Conservation (phyloP, 2,888 invertebrate species). For the Xylophagus ater region DNA sequence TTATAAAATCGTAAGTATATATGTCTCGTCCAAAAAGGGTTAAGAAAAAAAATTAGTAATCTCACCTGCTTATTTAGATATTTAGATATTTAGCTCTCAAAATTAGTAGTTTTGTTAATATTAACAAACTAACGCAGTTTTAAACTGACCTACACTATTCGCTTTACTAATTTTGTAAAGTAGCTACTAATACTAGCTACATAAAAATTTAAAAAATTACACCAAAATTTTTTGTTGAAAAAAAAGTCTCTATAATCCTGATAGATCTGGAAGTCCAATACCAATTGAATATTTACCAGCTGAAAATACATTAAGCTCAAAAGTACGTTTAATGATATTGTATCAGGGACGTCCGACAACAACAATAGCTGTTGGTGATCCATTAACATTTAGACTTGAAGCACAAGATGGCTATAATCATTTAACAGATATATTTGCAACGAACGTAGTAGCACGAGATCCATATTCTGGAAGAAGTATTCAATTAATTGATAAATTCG, state of each 20-base stretch:
- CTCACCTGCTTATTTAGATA: too few species aligned
- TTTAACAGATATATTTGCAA: conserved; percentile 81
- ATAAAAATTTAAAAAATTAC: too few species aligned
- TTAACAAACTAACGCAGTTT: too few species aligned
- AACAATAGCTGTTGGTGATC: conserved; percentile 87
- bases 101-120: too few species aligned
- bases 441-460: conserved; percentile 84
- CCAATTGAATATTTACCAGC: conserved; percentile 88
- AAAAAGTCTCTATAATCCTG: conserved; percentile 43
- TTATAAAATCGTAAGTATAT: too few species aligned
- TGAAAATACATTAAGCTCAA: conserved; percentile 80
- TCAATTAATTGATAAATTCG: conserved; percentile 78
- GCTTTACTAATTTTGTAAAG: too few species aligned
- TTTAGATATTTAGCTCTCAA: too few species aligned
- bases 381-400: conserved; percentile 77
- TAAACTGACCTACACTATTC: too few species aligned
- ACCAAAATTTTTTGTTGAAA: too few species aligned
- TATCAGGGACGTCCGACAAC: conserved; percentile 87
- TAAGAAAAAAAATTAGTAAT: too few species aligned
- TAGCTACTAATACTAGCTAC: too few species aligned
- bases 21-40: too few species aligned
- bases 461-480: conserved; percentile 85
- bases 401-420: conserved; percentile 83
- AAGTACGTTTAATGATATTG: conserved; percentile 69
- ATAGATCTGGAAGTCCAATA: conserved; percentile 81